Base-by-base conservation (phyloP, 2,888 invertebrate species). In the Drosophila picticornis region DNA sequence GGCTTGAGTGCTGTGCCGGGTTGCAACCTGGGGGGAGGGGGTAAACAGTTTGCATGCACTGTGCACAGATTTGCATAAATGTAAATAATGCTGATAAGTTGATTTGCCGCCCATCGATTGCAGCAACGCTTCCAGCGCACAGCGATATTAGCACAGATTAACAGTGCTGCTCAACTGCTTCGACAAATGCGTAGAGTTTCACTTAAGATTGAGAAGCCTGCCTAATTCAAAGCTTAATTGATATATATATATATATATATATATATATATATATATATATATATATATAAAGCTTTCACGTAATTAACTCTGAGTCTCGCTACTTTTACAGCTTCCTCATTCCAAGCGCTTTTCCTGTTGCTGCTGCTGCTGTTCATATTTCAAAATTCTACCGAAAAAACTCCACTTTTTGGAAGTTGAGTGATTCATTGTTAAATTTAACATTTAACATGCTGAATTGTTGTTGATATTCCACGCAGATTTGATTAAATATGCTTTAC, bases 41-140 rank as follows among this genome's bases (percentile, higher is more conserved):
- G 51, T 34, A 68, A 74, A 73, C 55, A 62, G 62, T 68, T 67
- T 53, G 22, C 29, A 11, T 50, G 51, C 68, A 73, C 48, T 66
- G 40, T 57, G 31, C 56, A 63, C 38, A 31, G 50, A 74, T 75
- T 75, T 62, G 27, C 74, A 75, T 73, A 73, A 63, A 63, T 75
- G 73, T 73, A 74, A 73, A 73, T 74, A 63, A 38, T n/a, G 67
- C 48, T 27, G 46, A 65, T 46, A 56, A 46, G 46, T 56, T 48
- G 40, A 43, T 52, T 19, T 52, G 56, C 29, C 40, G 13, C n/a
- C n/a, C 9, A 61, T 64, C 72, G 65, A 71, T 55, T 59, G 53
- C 11, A 13, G 27, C 25, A 19, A 52, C 40, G 34, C 22, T 32
- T 55, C n/a, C 25, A 46, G 29, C 27, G 10, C 29, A 9, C 27